A percentile compares a stretch with the other conserved stretches of the same genome.
Conservation (phyloP, 2,888 invertebrate genomes). For the Argyresthia goedartella region DNA sequence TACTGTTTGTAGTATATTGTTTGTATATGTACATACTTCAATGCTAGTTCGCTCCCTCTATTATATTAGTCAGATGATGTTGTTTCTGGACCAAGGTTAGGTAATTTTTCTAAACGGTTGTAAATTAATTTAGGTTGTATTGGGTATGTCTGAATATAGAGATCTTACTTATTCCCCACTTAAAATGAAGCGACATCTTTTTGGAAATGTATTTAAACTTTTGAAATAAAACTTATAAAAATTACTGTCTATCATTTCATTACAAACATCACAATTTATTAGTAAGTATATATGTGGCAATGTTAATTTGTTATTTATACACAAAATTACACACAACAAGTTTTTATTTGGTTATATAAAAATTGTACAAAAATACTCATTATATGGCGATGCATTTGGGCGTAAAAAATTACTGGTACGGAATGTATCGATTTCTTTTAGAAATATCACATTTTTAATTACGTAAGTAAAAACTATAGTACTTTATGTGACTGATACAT, state of each 20-base stretch:
- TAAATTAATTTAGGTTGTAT: slow-evolving; percentile 23
- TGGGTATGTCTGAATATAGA: slow-evolving; percentile 9
- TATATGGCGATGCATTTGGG: slow-evolving; percentile 43
- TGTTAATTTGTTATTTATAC: too few relatives aligned
- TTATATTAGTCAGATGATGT: slow-evolving; percentile 11
- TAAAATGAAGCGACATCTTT: slow-evolving; percentile 18
- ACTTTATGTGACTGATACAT: too few relatives aligned
- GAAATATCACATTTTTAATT: slow-evolving; percentile 10
- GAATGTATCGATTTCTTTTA: slow-evolving; percentile 25
- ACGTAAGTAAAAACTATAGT: neutral
- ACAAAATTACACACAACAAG: slow-evolving; percentile 3
- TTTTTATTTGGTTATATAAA: slow-evolving; percentile 5
- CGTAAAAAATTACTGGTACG: slow-evolving; percentile 30
- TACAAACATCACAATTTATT: slow-evolving; percentile 2
- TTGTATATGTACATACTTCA: neutral
- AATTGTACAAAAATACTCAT: slow-evolving; percentile 12
- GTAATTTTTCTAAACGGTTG: slow-evolving; percentile 15
- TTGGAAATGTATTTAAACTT: slow-evolving; percentile 59
- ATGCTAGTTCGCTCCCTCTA: neutral
- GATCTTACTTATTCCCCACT: slow-evolving; percentile 17
- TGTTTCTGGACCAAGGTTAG: slow-evolving; percentile 7
- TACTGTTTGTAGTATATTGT: slow-evolving; percentile 13
- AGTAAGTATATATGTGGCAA: too few relatives aligned
- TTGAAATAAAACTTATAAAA: slow-evolving; percentile 46
- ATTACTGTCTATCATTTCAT: slow-evolving; percentile 13